These are phyloP conservation scores for Drosophila sp. DNA, from an alignment of 1,140 invertebrate species.

Conservation along the genomic window DNA sequence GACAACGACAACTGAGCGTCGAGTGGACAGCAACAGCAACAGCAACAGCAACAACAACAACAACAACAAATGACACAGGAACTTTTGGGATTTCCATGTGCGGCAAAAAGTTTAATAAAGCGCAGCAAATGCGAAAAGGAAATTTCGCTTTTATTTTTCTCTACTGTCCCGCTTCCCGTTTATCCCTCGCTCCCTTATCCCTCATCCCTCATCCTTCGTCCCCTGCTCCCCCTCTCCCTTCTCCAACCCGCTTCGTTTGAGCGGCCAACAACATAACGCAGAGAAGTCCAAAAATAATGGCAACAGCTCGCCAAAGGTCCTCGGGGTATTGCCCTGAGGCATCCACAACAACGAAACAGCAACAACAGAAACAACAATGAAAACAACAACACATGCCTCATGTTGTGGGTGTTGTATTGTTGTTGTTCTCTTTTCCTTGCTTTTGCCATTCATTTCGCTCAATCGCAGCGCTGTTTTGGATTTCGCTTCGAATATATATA, in stretches of 20 bases:
- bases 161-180: neutral
- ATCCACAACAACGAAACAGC: slow-evolving; percentile 21
- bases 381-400: slow-evolving; percentile 34
- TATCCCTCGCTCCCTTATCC: neutral
- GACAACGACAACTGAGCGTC: slow-evolving; percentile 52
- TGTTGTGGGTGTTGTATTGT: slow-evolving; percentile 25
- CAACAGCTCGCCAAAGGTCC: slow-evolving; percentile 82
- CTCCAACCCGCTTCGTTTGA: neutral
- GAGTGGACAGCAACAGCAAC: slow-evolving; percentile 34
- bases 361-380: slow-evolving; percentile 25
- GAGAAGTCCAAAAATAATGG: slow-evolving; percentile 69
- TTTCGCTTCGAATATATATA: slow-evolving; percentile 57
- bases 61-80: slow-evolving; percentile 74
- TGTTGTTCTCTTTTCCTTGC: slow-evolving; percentile 26
- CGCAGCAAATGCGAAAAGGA: slow-evolving; percentile 80
- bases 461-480: slow-evolving; percentile 74
- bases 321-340: slow-evolving; percentile 55
- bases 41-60: slow-evolving; percentile 30
- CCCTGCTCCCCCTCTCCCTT: neutral
- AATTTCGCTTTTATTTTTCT: slow-evolving; percentile 76
- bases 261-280: slow-evolving; percentile 65
- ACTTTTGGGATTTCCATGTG: slow-evolving; percentile 77
- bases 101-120: slow-evolving; percentile 75
- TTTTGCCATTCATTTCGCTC: slow-evolving; percentile 55
- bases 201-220: neutral